A percentile compares a stretch with the other conserved stretches of the same genome.
These are phyloP conservation scores for Lasiommata megera DNA, from an alignment of 2,888 invertebrate species.

Conservation along the genomic window DNA sequence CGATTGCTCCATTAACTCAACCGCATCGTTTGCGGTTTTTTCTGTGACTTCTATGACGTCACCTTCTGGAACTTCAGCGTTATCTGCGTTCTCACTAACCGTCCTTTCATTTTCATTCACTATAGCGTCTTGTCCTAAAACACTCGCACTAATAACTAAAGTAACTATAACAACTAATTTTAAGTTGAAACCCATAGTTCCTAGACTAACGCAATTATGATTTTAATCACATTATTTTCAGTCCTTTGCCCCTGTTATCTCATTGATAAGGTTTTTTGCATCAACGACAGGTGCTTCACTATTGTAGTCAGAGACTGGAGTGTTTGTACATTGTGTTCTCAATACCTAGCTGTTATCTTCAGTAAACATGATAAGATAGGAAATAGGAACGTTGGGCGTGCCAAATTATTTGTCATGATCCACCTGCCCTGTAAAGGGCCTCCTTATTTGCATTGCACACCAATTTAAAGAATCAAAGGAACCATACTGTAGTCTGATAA, in stretches of 20 bases:
- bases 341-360: conserved; percentile 70
- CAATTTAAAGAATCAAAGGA: conserved; percentile 1
- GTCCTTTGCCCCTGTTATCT: conserved; percentile 46
- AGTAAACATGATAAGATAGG: conserved; percentile 74
- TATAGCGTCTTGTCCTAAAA: conserved; percentile 57
- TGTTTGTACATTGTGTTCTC: conserved; percentile 61
- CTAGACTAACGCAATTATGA: conserved; percentile 38
- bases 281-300: conserved; percentile 62
- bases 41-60: conserved; percentile 36
- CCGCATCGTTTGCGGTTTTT: conserved; percentile 37
- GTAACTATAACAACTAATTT: conserved; percentile 55
- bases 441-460: conserved; percentile 11
- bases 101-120: conserved; percentile 50
- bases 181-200: conserved; percentile 65
- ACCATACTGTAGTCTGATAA: neutral
- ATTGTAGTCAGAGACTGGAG: conserved; percentile 62
- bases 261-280: conserved; percentile 45
- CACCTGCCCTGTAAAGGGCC: conserved; percentile 40
- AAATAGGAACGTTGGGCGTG: conserved; percentile 77
- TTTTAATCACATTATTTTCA: conserved; percentile 59
- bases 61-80: conserved; percentile 29
- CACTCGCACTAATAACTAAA: conserved; percentile 63
- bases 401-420: conserved; percentile 80
- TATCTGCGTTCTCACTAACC: conserved; percentile 46
- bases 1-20: conserved; percentile 49